A percentile compares a stretch with the other conserved stretches of the same genome.
Evolutionary conservation across 2,797 vertebrate genomes (phyloP).

Genomic region (Selene dorsalis): DNA sequence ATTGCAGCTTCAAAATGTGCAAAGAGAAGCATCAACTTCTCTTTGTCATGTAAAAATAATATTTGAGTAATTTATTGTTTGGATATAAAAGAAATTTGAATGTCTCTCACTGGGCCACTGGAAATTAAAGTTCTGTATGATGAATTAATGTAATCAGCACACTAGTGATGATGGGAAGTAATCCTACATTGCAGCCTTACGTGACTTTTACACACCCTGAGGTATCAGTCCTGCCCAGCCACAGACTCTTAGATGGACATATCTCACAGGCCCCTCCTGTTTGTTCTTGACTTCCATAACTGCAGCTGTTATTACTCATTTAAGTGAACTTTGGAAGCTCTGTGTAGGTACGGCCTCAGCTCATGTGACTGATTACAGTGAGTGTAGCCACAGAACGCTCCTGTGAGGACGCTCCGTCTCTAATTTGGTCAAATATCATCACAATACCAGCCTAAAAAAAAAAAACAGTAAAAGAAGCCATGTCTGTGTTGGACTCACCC

Average conservation of each 20-base stretch:
- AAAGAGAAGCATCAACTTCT: too few species aligned
- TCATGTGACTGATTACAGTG: neutral
- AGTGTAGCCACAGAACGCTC: neutral
- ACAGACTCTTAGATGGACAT: neutral
- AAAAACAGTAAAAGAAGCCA: neutral
- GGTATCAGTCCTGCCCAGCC: neutral
- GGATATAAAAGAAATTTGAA: neutral
- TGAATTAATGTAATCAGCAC: neutral
- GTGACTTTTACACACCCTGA: neutral
- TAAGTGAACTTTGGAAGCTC: neutral
- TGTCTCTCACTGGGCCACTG: neutral
- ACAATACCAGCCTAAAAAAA: neutral
- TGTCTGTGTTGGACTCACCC: constrained; percentile 84
- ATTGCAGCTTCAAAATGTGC: neutral
- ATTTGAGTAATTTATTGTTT: neutral
- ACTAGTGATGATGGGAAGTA: neutral
- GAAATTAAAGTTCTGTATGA: neutral
- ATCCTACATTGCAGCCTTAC: neutral
- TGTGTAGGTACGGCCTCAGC: neutral
- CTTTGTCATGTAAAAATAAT: neutral
- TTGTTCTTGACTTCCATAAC: neutral
- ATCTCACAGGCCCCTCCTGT: too few species aligned
- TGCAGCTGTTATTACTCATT: neutral
- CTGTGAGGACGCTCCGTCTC: neutral
- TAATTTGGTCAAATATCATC: neutral